Base-by-base conservation (phyloP, 1,140 invertebrate genomes). In the Zaprionus gabonicus region DNA sequence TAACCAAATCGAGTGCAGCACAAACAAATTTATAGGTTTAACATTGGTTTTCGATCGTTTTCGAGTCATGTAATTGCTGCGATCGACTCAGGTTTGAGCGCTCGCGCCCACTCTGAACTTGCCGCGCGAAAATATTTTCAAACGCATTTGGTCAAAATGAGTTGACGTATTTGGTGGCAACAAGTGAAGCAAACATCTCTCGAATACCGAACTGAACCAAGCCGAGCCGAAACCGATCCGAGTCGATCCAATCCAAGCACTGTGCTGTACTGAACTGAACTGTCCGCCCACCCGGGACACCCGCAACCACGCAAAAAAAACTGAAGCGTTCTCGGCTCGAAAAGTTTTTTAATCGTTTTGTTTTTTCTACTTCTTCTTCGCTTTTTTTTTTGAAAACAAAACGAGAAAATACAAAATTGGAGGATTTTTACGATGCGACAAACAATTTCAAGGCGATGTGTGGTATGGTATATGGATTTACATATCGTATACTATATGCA, bases 111-210 rank as follows among this genome's bases (percentile, higher is more conserved):
- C 84, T 88, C 72, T 49, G 46, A 56, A 38, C 57, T 59, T 64
- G 63, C 59, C 78, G 80, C 79, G 74, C 74, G 76, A 78, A 58
- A 59, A 56, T 76, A 57, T 76, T 78, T 77, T 67, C 12, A 55
- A 81, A 78, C 83, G 65, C 71, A 81, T 87, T 87, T 88, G 83
- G 83, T 87, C 83, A 87, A 87, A 88, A 87, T 88, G 84, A 86
- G 77, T 86, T 86, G 76, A 80, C 77, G 53, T 84, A 83, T 87
- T 87, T 88, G 84, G 84, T 73, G 53, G 34, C 46, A 80, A 46
- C 66, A 51, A 55, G 25, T 49, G 15, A 46, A 23, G 2, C 63
- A 46, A 65, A 25, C 62, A 55, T 9, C 27, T 64, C 59, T 76
- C 67, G 70, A 74, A 56, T 20, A 28, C 66, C 66, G 41, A 41